A percentile compares a stretch with the other conserved stretches of the same genome.
These are phyloP conservation scores for Matsumyia berberina DNA, from an alignment of 2,888 invertebrate genomes.

Conservation along the genomic window DNA sequence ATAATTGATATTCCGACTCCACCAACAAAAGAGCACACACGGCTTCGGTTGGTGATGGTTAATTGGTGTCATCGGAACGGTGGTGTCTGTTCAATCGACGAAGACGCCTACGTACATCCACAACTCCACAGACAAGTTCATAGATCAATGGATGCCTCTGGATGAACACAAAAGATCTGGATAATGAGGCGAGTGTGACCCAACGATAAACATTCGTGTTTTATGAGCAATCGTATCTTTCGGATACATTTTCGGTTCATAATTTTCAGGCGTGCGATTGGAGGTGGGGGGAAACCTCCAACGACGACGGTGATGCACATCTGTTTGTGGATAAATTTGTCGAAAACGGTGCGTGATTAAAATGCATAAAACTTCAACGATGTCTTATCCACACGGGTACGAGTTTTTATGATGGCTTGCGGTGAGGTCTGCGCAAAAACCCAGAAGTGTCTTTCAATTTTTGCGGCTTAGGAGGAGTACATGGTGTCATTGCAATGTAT, in stretches of 20 bases:
- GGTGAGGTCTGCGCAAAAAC: constrained; percentile 20
- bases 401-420: constrained; percentile 8
- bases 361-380: constrained; percentile 41
- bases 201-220: constrained; percentile 52
- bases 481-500: constrained; percentile 33
- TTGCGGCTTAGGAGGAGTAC: not conserved
- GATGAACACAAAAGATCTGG: not conserved
- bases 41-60: constrained; percentile 26
- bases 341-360: constrained; percentile 26
- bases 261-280: constrained; percentile 18
- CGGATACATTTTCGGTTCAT: constrained; percentile 25
- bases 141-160: constrained; percentile 45
- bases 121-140: constrained; percentile 23
- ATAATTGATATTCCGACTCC: constrained; percentile 23
- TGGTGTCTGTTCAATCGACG: constrained; percentile 31
- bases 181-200: constrained; percentile 45
- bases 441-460: not conserved
- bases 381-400: not conserved
- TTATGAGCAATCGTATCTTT: constrained; percentile 46
- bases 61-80: constrained; percentile 52
- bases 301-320: constrained; percentile 11
- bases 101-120: constrained; percentile 27
- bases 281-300: constrained; percentile 12
- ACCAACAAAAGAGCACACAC: constrained; percentile 7
- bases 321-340: constrained; percentile 25